phyloP scores from a whole-genome alignment of 1,140 invertebrate species.

The Cephus cinctus region DNA sequence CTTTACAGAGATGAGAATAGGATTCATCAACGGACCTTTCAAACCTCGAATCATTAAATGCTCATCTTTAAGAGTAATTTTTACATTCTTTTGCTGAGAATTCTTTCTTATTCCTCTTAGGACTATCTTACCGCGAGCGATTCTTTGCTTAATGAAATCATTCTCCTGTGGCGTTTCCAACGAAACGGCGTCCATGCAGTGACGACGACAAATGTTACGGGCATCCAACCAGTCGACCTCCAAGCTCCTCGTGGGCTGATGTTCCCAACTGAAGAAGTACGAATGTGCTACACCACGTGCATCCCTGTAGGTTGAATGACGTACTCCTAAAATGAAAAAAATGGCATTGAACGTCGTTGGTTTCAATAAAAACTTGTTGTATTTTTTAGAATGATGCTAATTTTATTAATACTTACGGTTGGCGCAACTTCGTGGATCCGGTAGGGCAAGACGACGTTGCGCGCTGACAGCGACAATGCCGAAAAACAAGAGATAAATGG shows the following conservation, averaged over 20 bases:
- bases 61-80: too few relatives aligned
- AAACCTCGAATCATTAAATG: too few relatives aligned
- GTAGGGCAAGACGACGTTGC: slow-evolving; percentile 80
- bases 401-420: slow-evolving; percentile 69
- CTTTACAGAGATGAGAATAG: too few relatives aligned
- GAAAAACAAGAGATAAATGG: slow-evolving; percentile 62
- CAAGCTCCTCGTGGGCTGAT: slow-evolving; percentile 77
- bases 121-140: slow-evolving; percentile 66
- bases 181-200: slow-evolving; percentile 91
- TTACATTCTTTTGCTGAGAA: too few relatives aligned
- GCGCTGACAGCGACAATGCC: slow-evolving; percentile 68
- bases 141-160: slow-evolving; percentile 84
- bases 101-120: slow-evolving; percentile 6
- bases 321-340: slow-evolving; percentile 64
- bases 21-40: too few relatives aligned
- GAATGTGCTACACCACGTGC: slow-evolving; percentile 81
- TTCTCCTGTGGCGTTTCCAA: slow-evolving; percentile 88
- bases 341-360: background rate
- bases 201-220: slow-evolving; percentile 86
- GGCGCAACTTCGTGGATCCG: slow-evolving; percentile 83
- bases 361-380: background rate
- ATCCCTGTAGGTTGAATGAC: slow-evolving; percentile 83
- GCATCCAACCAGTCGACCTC: slow-evolving; percentile 91
- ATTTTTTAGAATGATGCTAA: background rate
- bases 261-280: slow-evolving; percentile 94